A percentile compares a stretch with the other conserved stretches of the same genome.
These are phyloP conservation scores for Amphipyra berbera DNA, from an alignment of 2,888 invertebrate species.

Conservation along the genomic window DNA sequence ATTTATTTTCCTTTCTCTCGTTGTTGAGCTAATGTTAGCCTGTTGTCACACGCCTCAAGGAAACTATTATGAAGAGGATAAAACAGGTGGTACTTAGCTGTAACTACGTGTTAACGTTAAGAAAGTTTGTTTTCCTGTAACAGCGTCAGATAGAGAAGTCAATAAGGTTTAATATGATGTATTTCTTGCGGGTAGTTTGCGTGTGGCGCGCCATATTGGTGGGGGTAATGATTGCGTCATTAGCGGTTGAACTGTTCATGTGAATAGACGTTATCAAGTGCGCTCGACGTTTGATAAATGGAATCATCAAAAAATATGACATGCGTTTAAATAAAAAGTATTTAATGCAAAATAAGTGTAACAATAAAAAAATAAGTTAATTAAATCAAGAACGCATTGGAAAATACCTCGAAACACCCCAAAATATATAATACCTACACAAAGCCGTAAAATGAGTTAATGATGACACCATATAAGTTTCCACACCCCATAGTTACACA, in stretches of 20 bases:
- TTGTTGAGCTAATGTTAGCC: slow-evolving; percentile 62
- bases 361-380: slow-evolving; percentile 4
- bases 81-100: slow-evolving; percentile 60
- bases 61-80: slow-evolving; percentile 63
- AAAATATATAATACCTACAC: slow-evolving; percentile 18
- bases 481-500: slow-evolving; percentile 35
- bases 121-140: slow-evolving; percentile 59
- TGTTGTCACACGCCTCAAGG: slow-evolving; percentile 62
- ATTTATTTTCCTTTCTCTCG: slow-evolving; percentile 73
- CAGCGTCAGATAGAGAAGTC: slow-evolving; percentile 51
- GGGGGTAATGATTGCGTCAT: slow-evolving; percentile 40
- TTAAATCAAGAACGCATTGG: slow-evolving; percentile 8
- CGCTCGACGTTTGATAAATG: slow-evolving; percentile 23
- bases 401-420: slow-evolving; percentile 13
- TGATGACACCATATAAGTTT: slow-evolving; percentile 15
- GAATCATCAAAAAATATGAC: too few species aligned
- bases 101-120: slow-evolving; percentile 58
- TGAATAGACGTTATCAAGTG: slow-evolving; percentile 17
- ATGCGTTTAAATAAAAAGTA: neutral
- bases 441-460: slow-evolving; percentile 30
- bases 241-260: slow-evolving; percentile 37
- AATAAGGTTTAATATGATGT: slow-evolving; percentile 50
- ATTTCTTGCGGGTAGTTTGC: slow-evolving; percentile 46
- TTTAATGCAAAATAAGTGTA: slow-evolving; percentile 6
- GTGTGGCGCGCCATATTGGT: slow-evolving; percentile 17